Evolutionary conservation across 2,888 invertebrate genomes (phyloP).

Genomic region (Latrodectus elegans): DNA sequence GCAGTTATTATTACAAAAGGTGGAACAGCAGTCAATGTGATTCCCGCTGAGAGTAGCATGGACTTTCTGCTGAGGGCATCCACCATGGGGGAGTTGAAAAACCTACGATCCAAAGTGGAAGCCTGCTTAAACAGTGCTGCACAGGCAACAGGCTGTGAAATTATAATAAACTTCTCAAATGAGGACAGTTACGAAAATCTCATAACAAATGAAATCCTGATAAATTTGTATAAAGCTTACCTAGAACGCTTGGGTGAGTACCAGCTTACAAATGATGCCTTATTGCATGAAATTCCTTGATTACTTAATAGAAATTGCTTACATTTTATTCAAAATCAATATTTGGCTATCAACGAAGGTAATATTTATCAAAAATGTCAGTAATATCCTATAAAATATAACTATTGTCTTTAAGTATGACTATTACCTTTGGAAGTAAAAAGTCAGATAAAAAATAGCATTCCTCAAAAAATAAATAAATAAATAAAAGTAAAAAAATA

Average conservation of each 20-base stretch:
- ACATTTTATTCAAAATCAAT: too few species aligned
- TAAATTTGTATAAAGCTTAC: conserved; percentile 72
- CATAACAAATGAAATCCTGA: conserved; percentile 72
- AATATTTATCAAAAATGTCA: too few species aligned
- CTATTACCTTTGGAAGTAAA: too few species aligned
- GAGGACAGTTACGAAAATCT: conserved; percentile 72
- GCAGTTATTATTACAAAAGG: conserved; percentile 68
- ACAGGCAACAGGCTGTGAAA: conserved; percentile 56
- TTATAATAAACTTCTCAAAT: conserved; percentile 7
- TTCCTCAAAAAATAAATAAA: too few species aligned
- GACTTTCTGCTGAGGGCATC: conserved; percentile 73
- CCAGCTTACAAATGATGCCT: neutral
- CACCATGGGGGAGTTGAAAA: conserved; percentile 71
- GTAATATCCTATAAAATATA: too few species aligned
- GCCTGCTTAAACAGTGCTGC: conserved; percentile 73
- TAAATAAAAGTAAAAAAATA: too few species aligned
- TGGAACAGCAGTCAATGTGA: conserved; percentile 68
- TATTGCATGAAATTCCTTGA: too few species aligned
- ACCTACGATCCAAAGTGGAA: conserved; percentile 71
- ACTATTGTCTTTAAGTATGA: too few species aligned
- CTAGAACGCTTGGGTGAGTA: conserved; percentile 71
- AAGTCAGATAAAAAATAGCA: too few species aligned
- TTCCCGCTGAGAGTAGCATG: conserved; percentile 72
- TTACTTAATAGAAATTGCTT: too few species aligned
- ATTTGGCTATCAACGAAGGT: too few species aligned